These are phyloP conservation scores for Contarinia nasturtii DNA, from an alignment of 1,140 invertebrate species.

Conservation along the genomic window DNA sequence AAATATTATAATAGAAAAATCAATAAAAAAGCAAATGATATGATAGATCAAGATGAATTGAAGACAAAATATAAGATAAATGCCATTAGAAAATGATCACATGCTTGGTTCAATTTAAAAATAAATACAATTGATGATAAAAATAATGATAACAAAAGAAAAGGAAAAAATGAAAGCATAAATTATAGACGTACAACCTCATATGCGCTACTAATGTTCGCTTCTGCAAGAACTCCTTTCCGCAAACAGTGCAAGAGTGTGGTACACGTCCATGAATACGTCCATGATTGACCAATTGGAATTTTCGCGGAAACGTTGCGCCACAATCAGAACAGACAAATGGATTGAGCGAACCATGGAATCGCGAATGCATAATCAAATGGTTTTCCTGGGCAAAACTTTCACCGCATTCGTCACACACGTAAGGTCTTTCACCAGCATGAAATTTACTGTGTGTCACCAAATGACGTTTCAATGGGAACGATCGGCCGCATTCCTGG, in stretches of 20 bases:
- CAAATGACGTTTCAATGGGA: slow-evolving; percentile 61
- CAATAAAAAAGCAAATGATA: too few species aligned
- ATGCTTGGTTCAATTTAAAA: background rate
- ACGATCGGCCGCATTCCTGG: slow-evolving; percentile 56
- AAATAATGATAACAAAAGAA: background rate
- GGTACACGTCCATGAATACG: slow-evolving; percentile 57
- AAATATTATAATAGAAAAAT: too few species aligned
- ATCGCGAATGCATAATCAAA: slow-evolving; percentile 57
- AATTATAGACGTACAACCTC: slow-evolving; percentile 25
- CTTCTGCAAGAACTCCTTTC: slow-evolving; percentile 69
- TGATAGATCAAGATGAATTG: too few species aligned
- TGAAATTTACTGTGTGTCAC: slow-evolving; percentile 73
- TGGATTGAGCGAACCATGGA: slow-evolving; percentile 62
- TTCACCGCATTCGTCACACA: slow-evolving; percentile 72
- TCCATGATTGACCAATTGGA: slow-evolving; percentile 66
- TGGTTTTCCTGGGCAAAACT: slow-evolving; percentile 71
- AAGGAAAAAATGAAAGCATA: slow-evolving; percentile 4
- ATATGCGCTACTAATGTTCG: slow-evolving; percentile 57
- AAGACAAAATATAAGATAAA: too few species aligned
- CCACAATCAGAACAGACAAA: slow-evolving; percentile 67
- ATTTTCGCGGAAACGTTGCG: slow-evolving; percentile 63
- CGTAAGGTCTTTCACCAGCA: slow-evolving; percentile 68
- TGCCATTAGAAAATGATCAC: background rate
- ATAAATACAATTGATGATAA: background rate
- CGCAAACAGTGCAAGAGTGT: slow-evolving; percentile 60